Conservation (phyloP, 1,140 invertebrate species). For the Pseudachorutes palmiensis region DNA sequence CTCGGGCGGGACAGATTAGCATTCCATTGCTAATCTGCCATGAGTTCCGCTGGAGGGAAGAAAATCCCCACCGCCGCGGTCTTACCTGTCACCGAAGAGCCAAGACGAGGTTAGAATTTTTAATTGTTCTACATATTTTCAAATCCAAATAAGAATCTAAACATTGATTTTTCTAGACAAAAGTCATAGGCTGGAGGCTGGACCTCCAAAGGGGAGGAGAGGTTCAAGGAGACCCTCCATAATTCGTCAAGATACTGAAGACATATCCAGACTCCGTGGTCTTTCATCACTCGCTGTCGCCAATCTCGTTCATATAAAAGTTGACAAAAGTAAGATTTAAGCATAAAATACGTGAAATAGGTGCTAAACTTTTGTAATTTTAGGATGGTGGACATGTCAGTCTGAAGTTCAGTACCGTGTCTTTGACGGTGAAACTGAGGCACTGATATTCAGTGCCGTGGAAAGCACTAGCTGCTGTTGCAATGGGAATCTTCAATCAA, state of each 20-base stretch:
- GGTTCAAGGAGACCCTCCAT: slow-evolving; percentile 37
- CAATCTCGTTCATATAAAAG: not conserved
- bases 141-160: too few species aligned
- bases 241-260: slow-evolving; percentile 23
- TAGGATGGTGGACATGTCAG: not conserved
- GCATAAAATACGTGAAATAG: not conserved
- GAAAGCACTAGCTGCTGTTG: not conserved
- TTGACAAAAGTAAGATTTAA: not conserved
- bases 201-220: too few species aligned
- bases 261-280: slow-evolving; percentile 8
- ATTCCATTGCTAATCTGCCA: too few species aligned
- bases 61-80: not conserved
- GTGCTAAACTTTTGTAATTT: not conserved
- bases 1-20: too few species aligned
- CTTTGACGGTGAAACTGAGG: not conserved
- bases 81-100: not conserved
- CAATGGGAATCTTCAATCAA: not conserved
- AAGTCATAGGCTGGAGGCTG: not conserved
- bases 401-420: not conserved
- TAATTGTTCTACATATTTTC: too few species aligned
- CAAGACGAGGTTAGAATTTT: too few species aligned
- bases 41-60: not conserved
- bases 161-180: not conserved
- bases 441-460: not conserved
- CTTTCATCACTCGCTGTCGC: not conserved